These are phyloP conservation scores for Brachycybe producta DNA, from an alignment of 2,888 invertebrate genomes.

Conservation along the genomic window DNA sequence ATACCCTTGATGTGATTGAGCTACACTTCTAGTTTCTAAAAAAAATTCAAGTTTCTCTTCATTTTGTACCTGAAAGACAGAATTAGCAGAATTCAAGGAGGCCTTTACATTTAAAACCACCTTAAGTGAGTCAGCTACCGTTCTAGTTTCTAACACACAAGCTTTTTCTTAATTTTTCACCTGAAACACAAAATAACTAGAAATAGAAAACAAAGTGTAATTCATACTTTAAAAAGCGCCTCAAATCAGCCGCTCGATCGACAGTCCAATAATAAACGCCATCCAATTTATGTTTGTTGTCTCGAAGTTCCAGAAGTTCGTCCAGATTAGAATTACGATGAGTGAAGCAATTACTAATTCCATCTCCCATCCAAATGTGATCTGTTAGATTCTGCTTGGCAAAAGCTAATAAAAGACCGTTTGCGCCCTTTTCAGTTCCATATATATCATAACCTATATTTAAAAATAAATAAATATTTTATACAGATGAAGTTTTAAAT, in stretches of 20 bases:
- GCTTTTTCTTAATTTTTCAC: no score
- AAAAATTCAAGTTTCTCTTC: no score
- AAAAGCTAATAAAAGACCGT: neutral
- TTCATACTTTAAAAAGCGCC: neutral
- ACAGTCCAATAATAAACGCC: slow-evolving; percentile 9
- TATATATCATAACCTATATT: slow-evolving; percentile 7
- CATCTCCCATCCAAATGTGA: slow-evolving; percentile 7
- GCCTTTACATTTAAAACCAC: no score
- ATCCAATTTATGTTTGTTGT: neutral
- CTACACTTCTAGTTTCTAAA: no score
- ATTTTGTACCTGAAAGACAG: no score
- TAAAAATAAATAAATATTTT: no score
- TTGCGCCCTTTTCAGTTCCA: neutral
- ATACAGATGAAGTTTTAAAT: no score
- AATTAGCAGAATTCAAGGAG: no score
- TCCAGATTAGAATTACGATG: neutral
- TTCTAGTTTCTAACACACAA: no score
- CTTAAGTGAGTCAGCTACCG: no score
- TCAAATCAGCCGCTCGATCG: neutral
- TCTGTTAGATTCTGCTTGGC: neutral
- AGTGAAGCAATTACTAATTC: slow-evolving; percentile 8
- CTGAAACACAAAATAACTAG: no score
- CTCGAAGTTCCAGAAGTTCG: neutral
- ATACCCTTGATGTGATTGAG: no score
- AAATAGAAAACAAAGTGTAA: neutral